These are phyloP conservation scores for Microtus obscurus DNA, from an alignment of 2,797 vertebrate genomes.

Conservation along the genomic window DNA sequence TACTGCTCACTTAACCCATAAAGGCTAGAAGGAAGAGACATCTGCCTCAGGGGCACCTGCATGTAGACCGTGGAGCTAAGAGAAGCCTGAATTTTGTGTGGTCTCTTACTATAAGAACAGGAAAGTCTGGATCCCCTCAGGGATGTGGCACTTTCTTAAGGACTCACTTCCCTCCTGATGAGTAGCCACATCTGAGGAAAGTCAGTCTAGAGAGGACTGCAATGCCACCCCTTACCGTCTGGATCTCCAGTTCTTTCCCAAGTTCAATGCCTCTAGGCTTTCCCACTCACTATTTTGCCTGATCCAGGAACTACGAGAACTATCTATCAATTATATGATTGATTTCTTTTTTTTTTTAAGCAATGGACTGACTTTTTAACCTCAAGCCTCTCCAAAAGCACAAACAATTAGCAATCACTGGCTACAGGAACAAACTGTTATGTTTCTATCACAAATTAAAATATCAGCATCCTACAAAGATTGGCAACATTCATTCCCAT, in stretches of 20 bases:
- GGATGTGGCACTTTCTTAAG: neutral
- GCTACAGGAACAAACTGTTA: neutral
- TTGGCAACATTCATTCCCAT: fast-evolving
- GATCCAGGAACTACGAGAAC: neutral
- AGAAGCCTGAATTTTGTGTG: neutral
- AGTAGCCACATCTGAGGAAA: neutral
- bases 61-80: neutral
- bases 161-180: neutral
- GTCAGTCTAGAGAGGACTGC: neutral
- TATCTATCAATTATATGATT: too few species aligned
- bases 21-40: neutral
- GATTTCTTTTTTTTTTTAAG: neutral
- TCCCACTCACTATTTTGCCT: neutral
- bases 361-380: neutral
- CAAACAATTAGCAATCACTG: neutral
- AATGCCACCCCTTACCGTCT: neutral
- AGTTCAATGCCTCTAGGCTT: neutral
- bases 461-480: neutral
- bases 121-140: neutral
- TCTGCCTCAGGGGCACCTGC: neutral
- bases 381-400: neutral
- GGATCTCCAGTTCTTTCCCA: neutral
- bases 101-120: neutral
- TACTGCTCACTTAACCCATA: neutral
- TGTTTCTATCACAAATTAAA: neutral